Evolutionary conservation across 1,140 invertebrate genomes (phyloP).

Genomic region (Drosophila insularis): DNA sequence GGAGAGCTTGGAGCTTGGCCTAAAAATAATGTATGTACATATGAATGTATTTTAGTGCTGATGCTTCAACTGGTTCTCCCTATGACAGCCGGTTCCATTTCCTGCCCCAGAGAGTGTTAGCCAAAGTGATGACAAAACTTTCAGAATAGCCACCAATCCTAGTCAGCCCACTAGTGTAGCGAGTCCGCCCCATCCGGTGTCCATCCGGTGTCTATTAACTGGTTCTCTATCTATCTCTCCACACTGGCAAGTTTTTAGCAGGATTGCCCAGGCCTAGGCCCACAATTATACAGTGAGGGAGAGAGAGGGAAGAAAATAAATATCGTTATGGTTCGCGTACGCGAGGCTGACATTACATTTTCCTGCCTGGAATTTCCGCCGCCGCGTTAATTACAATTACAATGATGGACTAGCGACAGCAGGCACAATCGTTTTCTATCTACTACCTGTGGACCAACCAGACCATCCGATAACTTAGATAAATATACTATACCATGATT

Average conservation of each 20-base stretch:
- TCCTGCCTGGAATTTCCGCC: slow-evolving; percentile 78
- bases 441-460: slow-evolving; percentile 40
- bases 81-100: slow-evolving; percentile 72
- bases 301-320: slow-evolving; percentile 47
- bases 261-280: slow-evolving; percentile 53
- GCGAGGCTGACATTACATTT: slow-evolving; percentile 58
- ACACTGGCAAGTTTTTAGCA: slow-evolving; percentile 17
- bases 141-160: slow-evolving; percentile 54
- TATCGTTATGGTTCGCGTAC: slow-evolving; percentile 69
- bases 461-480: slow-evolving; percentile 45
- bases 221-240: slow-evolving; percentile 41
- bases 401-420: slow-evolving; percentile 63
- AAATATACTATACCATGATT: slow-evolving; percentile 20
- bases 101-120: slow-evolving; percentile 42
- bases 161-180: slow-evolving; percentile 47
- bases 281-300: slow-evolving; percentile 49
- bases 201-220: slow-evolving; percentile 72
- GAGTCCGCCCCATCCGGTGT: slow-evolving; percentile 66
- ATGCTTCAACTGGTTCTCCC: slow-evolving; percentile 30
- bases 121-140: slow-evolving; percentile 68
- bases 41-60: neutral
- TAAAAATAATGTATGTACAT: slow-evolving; percentile 52
- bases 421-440: slow-evolving; percentile 29
- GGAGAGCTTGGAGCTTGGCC: slow-evolving; percentile 29
- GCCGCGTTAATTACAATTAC: slow-evolving; percentile 73